Evolutionary conservation across 2,113 vertebrate species (phyloP), one percentile per base, ranked within the genome.

Genomic region (Ptychochromis oligacanthus): DNA sequence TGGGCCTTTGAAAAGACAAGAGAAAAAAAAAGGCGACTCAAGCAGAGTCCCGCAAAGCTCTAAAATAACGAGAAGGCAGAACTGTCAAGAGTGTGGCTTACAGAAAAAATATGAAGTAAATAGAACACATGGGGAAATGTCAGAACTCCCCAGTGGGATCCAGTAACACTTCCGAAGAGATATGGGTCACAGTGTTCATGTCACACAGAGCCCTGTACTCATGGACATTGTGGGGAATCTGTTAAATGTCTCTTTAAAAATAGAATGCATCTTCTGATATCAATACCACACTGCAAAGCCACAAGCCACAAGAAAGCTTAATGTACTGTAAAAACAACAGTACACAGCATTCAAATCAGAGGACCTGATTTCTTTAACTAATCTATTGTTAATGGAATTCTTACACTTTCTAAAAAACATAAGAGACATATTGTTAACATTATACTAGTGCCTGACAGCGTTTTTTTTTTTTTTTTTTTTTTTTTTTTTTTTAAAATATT

Each of bases 101-200:
- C 76, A 88, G 80, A 80, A 79, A 75, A 86, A 88, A 89, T 87
- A 85, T 18, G 24, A 82, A 92, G 82, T 70, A 89, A 91, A 92
- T 81, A 65, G 77, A 93, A 93, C 85, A 91, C 90, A 91, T 91
- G 31, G 79, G 83, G 86, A 94, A 93, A 95, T 92, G 93, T 93
- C 93, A 91, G 83, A 94, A 90, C 83, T 92, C 89, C 92, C 92
- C 85, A 91, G 86, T 90, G 90, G 89, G 90, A 90, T 86, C 61
- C 46, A 60, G 85, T 81, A 88, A 92, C 90, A 92, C 91, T 91
- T 90, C 67, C 55, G 56, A 86, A 81, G 87, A 90, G 90, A 95
- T 94, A 89, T 91, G 92, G 93, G 92, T 94, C 93, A 93, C 86
- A 92, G 86, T 78, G 80, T 87, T 88, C 83, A 34, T 92, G 91